These are phyloP conservation scores for Scomberomorus guttatus DNA, from an alignment of 2,797 vertebrate genomes.

Conservation along the genomic window DNA sequence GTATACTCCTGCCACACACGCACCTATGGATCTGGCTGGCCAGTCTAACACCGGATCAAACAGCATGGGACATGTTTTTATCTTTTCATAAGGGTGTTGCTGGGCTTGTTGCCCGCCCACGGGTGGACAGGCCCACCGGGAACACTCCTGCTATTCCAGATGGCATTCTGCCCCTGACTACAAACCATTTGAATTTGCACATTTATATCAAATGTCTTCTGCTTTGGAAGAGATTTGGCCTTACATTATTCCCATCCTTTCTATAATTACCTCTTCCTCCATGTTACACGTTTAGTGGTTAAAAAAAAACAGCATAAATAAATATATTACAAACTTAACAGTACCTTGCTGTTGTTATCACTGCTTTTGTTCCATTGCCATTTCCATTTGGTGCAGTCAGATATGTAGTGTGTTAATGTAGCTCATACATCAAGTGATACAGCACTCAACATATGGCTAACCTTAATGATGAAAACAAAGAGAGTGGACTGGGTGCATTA, in stretches of 20 bases:
- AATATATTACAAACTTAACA: conserved; percentile 25
- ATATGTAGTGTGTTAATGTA: conserved; percentile 54
- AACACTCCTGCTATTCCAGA: conserved; percentile 58
- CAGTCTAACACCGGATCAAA: conserved; percentile 49
- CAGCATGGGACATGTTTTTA: conserved; percentile 56
- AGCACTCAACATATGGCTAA: conserved; percentile 52
- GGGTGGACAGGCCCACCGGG: conserved; percentile 40
- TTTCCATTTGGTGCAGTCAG: conserved; percentile 50
- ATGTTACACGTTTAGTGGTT: conserved; percentile 15
- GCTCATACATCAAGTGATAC: conserved; percentile 58
- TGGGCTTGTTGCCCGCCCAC: conserved; percentile 57
- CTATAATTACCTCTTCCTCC: conserved; percentile 3
- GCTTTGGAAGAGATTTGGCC: conserved; percentile 23
- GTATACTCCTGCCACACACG: background rate
- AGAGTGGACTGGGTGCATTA: conserved; percentile 47
- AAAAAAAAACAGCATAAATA: conserved; percentile 19
- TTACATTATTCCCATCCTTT: conserved; percentile 24
- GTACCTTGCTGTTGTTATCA: conserved; percentile 33
- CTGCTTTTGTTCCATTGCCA: conserved; percentile 22
- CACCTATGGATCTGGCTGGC: conserved; percentile 25
- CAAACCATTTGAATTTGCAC: conserved; percentile 52
- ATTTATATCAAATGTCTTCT: conserved; percentile 30
- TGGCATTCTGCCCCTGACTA: conserved; percentile 52
- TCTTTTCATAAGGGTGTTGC: conserved; percentile 63
- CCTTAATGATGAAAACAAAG: conserved; percentile 56